Evolutionary conservation across 2,888 invertebrate species (phyloP).

Genomic region (Nemurella pictetii): DNA sequence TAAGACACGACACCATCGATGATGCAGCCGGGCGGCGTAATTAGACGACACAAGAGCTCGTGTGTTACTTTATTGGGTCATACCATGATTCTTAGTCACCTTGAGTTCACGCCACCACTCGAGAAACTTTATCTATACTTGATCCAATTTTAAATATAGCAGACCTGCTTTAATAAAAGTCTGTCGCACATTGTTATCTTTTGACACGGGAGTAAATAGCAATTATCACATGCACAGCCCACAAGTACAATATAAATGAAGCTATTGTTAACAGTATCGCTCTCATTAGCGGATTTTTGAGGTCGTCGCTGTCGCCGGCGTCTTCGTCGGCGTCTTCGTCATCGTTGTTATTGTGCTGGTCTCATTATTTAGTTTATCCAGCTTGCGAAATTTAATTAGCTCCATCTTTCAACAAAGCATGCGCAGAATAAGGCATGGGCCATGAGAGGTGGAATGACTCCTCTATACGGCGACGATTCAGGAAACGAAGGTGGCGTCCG

Average conservation of each 20-base stretch:
- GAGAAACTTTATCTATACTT: neutral
- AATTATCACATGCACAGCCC: neutral
- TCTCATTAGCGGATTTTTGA: neutral
- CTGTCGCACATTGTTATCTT: neutral
- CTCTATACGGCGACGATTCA: neutral
- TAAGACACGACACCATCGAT: too few relatives aligned
- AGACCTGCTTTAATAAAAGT: neutral
- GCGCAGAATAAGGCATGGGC: neutral
- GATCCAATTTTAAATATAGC: neutral
- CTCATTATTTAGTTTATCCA: neutral
- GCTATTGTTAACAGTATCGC: neutral
- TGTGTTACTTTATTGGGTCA: neutral
- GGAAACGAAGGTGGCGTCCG: neutral
- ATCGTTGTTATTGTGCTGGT: neutral
- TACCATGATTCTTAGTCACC: neutral
- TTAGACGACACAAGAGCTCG: neutral
- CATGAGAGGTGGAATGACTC: neutral
- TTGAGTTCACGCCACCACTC: neutral
- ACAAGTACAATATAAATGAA: neutral
- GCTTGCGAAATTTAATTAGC: neutral
- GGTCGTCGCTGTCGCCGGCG: neutral
- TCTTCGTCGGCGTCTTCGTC: neutral
- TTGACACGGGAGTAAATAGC: neutral
- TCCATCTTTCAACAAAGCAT: neutral
- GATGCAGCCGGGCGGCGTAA: neutral